Conservation (phyloP, 1,140 invertebrate genomes). For the Drosophila burlai region DNA sequence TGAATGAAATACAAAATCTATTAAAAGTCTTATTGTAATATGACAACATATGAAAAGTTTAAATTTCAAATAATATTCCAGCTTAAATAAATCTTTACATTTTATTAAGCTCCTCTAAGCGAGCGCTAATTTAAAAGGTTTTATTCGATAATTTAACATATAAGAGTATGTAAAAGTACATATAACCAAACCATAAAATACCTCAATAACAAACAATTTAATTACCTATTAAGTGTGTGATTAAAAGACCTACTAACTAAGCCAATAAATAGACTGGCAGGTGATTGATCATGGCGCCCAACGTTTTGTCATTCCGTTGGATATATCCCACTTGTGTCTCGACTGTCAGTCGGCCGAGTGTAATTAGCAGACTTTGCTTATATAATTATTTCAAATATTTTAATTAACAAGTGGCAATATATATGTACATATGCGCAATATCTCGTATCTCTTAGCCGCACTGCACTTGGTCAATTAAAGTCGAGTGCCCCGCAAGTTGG, state of each 20-base stretch:
- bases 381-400: slow-evolving; percentile 76
- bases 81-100: neutral
- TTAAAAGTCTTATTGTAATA: too few relatives aligned
- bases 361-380: slow-evolving; percentile 58
- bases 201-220: neutral
- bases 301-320: slow-evolving; percentile 37
- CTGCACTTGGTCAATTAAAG: slow-evolving; percentile 71
- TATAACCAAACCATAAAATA: neutral
- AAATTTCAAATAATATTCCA: neutral
- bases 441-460: slow-evolving; percentile 30
- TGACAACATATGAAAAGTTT: too few relatives aligned
- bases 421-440: slow-evolving; percentile 71
- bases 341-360: neutral
- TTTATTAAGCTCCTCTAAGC: neutral
- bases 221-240: neutral
- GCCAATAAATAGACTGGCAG: slow-evolving; percentile 6
- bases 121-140: neutral
- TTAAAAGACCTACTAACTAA: slow-evolving; percentile 3
- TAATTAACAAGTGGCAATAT: slow-evolving; percentile 71
- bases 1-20: too few relatives aligned
- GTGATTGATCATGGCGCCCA: slow-evolving; percentile 47
- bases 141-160: neutral
- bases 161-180: neutral
- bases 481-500: slow-evolving; percentile 28
- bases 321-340: slow-evolving; percentile 15